These are phyloP conservation scores for Drosophila ficusphila DNA, from an alignment of 1,140 invertebrate genomes.

Conservation along the genomic window DNA sequence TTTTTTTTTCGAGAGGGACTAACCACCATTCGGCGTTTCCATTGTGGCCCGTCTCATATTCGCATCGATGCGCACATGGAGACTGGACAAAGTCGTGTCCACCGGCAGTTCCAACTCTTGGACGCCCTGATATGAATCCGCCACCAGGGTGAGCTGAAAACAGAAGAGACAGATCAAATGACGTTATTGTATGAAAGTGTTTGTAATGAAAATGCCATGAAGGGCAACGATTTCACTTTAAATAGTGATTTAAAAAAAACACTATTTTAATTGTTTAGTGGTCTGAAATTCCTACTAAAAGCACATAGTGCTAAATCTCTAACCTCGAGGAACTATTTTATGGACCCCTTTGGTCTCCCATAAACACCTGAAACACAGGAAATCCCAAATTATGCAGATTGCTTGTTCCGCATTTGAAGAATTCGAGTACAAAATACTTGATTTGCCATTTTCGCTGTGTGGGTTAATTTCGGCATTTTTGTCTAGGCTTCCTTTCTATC, in stretches of 20 bases:
- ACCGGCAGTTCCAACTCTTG: conserved; percentile 81
- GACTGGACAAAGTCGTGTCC: conserved; percentile 76
- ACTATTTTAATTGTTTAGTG: too few relatives aligned
- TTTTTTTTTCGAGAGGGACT: conserved; percentile 56
- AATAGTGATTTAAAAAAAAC: too few relatives aligned
- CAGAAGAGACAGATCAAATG: background rate
- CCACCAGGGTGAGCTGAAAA: conserved; percentile 71
- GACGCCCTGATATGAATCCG: conserved; percentile 69
- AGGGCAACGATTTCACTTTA: background rate
- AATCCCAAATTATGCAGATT: conserved; percentile 6
- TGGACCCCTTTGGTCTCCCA: background rate
- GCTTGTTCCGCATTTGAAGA: conserved; percentile 5
- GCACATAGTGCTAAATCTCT: too few relatives aligned
- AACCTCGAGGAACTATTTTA: too few relatives aligned
- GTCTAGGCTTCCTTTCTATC: conserved; percentile 74
- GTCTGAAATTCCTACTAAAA: too few relatives aligned
- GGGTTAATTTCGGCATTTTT: conserved; percentile 28
- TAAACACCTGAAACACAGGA: background rate
- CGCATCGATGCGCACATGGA: conserved; percentile 80
- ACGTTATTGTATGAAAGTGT: too few relatives aligned
- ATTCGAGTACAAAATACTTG: conserved; percentile 29
- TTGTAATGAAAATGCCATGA: background rate
- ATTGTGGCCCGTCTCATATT: conserved; percentile 76
- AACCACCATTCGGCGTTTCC: conserved; percentile 83
- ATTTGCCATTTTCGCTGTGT: conserved; percentile 19